A percentile compares a stretch with the other conserved stretches of the same genome.
phyloP scores from a whole-genome alignment of 2,888 invertebrate genomes.

The Drosophila vallismaia region DNA sequence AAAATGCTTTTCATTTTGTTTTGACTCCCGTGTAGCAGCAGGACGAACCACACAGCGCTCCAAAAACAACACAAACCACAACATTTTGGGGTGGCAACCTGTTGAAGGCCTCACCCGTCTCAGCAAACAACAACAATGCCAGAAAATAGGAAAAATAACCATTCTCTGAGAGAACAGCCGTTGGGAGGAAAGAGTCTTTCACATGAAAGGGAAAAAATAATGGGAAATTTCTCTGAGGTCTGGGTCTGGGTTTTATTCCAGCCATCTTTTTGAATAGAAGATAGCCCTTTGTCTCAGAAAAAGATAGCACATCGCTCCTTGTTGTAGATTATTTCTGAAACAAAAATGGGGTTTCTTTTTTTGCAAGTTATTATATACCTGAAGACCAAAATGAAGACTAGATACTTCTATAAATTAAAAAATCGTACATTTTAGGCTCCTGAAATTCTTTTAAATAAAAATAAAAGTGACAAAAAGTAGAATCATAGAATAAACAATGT shows the following conservation, averaged over 20 bases:
- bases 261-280: not conserved
- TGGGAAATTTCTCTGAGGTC: slow-evolving; percentile 25
- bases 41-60: not conserved
- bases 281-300: not conserved
- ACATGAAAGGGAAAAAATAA: slow-evolving; percentile 1
- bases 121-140: slow-evolving; percentile 56
- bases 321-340: too few relatives aligned
- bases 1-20: slow-evolving; percentile 60
- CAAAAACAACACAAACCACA: slow-evolving; percentile 13
- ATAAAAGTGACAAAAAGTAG: too few relatives aligned
- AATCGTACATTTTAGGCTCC: too few relatives aligned
- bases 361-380: too few relatives aligned
- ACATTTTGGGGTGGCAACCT: slow-evolving; percentile 70
- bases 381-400: too few relatives aligned
- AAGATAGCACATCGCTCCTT: too few relatives aligned
- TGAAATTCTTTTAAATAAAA: too few relatives aligned
- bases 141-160: slow-evolving; percentile 7
- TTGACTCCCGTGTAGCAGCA: slow-evolving; percentile 45
- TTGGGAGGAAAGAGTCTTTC: slow-evolving; percentile 7
- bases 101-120: slow-evolving; percentile 63
- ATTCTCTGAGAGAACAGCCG: slow-evolving; percentile 10
- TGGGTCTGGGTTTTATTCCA: not conserved
- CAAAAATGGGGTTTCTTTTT: too few relatives aligned
- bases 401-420: too few relatives aligned
- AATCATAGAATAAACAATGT: too few relatives aligned